Percentiles rank a stretch among this genome's conserved stretches.
Evolutionary conservation across 1,140 invertebrate genomes (phyloP).

Genomic region (Bradysia coprophila): DNA sequence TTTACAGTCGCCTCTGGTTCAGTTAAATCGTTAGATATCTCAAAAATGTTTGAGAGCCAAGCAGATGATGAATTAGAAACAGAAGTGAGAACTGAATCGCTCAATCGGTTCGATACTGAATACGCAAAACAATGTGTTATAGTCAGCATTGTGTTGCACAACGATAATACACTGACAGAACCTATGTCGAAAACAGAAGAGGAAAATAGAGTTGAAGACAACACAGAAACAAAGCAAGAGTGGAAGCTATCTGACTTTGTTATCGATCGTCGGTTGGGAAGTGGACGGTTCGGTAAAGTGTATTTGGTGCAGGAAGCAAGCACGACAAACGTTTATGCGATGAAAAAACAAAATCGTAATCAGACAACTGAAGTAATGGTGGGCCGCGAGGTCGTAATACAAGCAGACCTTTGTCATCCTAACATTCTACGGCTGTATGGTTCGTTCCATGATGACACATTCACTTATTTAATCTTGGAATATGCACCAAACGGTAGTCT

Average conservation of each 20-base stretch:
- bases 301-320: constrained; percentile 89
- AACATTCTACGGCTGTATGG: constrained; percentile 89
- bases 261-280: constrained; percentile 81
- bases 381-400: constrained; percentile 80
- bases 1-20: too few relatives aligned
- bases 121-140: too few relatives aligned
- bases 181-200: too few relatives aligned
- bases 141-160: too few relatives aligned
- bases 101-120: too few relatives aligned
- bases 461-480: constrained; percentile 74
- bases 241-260: constrained; percentile 86
- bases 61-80: too few relatives aligned
- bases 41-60: too few relatives aligned
- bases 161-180: too few relatives aligned
- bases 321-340: constrained; percentile 79
- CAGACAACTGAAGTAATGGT: constrained; percentile 87
- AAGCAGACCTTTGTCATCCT: constrained; percentile 78
- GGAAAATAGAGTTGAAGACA: too few relatives aligned
- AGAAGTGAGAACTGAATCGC: too few relatives aligned
- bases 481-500: constrained; percentile 77
- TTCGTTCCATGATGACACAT: constrained; percentile 67
- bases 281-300: constrained; percentile 97
- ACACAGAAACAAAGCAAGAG: background rate
- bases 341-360: constrained; percentile 80
- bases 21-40: too few relatives aligned